A percentile compares a stretch with the other conserved stretches of the same genome.
Conservation (phyloP, 1,140 invertebrate genomes). For the Gyrodactylus bullatarudis region DNA sequence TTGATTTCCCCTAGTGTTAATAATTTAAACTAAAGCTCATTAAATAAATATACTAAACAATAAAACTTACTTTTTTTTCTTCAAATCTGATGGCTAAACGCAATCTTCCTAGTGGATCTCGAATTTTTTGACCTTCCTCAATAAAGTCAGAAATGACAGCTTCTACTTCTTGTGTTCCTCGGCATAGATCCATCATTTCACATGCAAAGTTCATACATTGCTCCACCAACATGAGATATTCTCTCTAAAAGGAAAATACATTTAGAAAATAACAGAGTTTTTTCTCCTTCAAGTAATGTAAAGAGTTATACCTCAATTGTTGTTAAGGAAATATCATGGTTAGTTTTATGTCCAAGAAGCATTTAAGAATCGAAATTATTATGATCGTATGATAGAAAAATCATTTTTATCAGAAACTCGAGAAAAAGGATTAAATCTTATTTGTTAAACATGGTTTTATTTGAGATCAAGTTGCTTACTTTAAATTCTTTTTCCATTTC, state of each 20-base stretch:
- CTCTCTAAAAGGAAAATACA: neutral
- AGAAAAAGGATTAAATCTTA: too few relatives aligned
- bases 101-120: conserved; percentile 8
- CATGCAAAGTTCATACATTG: conserved; percentile 10
- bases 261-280: neutral
- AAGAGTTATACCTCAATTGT: too few relatives aligned
- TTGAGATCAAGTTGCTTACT: neutral
- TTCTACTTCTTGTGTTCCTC: conserved; percentile 7
- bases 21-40: too few relatives aligned
- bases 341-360: too few relatives aligned
- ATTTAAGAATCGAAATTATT: too few relatives aligned
- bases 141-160: conserved; percentile 6
- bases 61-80: conserved; percentile 9
- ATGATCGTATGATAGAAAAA: too few relatives aligned
- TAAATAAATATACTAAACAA: too few relatives aligned
- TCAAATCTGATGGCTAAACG: conserved; percentile 9
- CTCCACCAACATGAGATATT: conserved; percentile 8
- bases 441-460: neutral
- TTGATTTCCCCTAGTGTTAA: too few relatives aligned
- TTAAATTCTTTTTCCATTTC: conserved; percentile 11
- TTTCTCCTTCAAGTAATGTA: too few relatives aligned
- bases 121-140: neutral
- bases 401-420: too few relatives aligned
- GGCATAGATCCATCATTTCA: conserved; percentile 9
- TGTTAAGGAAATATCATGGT: too few relatives aligned